Evolutionary conservation across 2,888 invertebrate species (phyloP).

Genomic region (Phania funesta): DNA sequence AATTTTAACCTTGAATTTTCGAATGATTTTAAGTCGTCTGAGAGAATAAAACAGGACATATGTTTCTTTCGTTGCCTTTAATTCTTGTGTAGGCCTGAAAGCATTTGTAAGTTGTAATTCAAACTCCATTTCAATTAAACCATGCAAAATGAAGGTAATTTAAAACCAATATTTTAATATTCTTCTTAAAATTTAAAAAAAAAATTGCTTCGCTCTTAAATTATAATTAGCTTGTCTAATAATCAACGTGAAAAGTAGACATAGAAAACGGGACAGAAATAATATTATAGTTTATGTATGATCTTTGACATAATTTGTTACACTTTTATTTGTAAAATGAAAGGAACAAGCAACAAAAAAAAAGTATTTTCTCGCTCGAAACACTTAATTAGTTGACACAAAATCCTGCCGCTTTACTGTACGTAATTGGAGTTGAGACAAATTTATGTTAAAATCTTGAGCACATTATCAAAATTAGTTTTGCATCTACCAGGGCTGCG

Average conservation of each 20-base stretch:
- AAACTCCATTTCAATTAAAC: slow-evolving; percentile 47
- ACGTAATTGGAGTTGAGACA: slow-evolving; percentile 61
- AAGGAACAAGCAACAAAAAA: background rate
- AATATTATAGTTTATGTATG: slow-evolving; percentile 59
- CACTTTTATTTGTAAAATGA: slow-evolving; percentile 28
- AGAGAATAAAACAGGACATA: no score
- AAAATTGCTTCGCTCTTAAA: slow-evolving; percentile 46
- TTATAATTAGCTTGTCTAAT: slow-evolving; percentile 42
- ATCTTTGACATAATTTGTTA: slow-evolving; percentile 63
- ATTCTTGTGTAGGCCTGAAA: background rate
- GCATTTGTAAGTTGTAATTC: background rate
- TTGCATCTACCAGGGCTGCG: slow-evolving; percentile 20
- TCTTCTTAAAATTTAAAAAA: background rate
- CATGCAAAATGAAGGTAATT: slow-evolving; percentile 52
- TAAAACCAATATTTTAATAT: slow-evolving; percentile 33
- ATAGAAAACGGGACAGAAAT: slow-evolving; percentile 28
- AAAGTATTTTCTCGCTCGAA: slow-evolving; percentile 25
- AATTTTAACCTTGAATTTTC: no score
- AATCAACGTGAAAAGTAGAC: slow-evolving; percentile 1
- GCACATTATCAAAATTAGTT: slow-evolving; percentile 63
- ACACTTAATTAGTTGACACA: slow-evolving; percentile 62
- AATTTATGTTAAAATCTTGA: slow-evolving; percentile 64
- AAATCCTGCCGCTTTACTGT: slow-evolving; percentile 55
- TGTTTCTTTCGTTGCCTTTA: background rate
- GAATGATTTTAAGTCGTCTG: no score